Conservation (phyloP, 2,113 vertebrate genomes). For the Oreochromis spilurus region DNA sequence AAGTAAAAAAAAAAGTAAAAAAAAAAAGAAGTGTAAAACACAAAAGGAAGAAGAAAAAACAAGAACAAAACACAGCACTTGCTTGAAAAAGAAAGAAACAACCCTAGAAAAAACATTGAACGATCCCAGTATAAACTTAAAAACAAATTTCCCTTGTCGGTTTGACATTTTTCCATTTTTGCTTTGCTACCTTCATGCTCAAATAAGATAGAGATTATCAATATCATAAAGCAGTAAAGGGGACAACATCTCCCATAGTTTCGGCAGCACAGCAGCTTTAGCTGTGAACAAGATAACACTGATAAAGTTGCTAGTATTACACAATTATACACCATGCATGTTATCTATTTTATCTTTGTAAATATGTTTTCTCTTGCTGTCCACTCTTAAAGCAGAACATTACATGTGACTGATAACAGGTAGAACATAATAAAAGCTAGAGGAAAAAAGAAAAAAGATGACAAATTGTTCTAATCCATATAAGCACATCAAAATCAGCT, state of each 20-base stretch:
- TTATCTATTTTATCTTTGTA: background rate
- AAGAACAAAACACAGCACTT: background rate
- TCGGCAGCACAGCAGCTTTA: background rate
- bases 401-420: background rate
- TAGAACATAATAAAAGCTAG: background rate
- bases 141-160: background rate
- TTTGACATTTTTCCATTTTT: background rate
- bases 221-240: background rate
- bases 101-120: background rate
- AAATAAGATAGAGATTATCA: background rate
- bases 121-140: background rate
- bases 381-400: background rate
- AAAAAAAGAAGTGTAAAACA: accelerated
- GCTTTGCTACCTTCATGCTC: background rate
- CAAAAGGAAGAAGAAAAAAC: background rate
- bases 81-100: background rate
- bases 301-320: background rate
- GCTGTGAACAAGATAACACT: background rate
- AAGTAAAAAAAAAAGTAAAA: too few species aligned
- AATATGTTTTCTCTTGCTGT: background rate
- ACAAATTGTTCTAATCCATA: background rate
- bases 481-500: background rate
- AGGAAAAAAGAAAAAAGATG: background rate
- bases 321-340: background rate
- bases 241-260: background rate